These are phyloP conservation scores for Callipepla californica DNA, from an alignment of 2,113 vertebrate species.

Conservation along the genomic window DNA sequence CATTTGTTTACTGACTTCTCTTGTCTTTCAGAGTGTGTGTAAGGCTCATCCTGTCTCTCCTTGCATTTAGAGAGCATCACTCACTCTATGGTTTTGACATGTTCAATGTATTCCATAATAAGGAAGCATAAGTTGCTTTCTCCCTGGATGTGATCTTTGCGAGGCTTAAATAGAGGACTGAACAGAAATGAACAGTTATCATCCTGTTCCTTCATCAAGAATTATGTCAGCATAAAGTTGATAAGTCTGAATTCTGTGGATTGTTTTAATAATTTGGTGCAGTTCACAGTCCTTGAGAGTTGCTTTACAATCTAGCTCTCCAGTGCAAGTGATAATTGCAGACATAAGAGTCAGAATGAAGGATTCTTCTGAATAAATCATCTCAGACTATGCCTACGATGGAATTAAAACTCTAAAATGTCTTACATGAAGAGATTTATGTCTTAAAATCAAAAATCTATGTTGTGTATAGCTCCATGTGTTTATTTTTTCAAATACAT, in stretches of 20 bases:
- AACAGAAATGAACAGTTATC: neutral
- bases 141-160: neutral
- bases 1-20: neutral
- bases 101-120: neutral
- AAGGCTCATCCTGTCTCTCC: neutral
- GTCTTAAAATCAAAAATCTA: neutral
- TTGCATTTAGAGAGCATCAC: neutral
- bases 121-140: neutral
- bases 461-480: neutral
- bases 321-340: neutral
- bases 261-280: neutral
- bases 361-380: neutral
- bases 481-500: neutral
- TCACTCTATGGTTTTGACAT: neutral
- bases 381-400: neutral
- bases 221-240: neutral
- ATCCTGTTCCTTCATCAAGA: neutral
- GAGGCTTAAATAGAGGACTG: neutral
- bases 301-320: neutral
- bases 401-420: neutral
- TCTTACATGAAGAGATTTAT: neutral
- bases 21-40: neutral
- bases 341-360: constrained; percentile 9
- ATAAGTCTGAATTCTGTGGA: neutral
- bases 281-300: constrained; percentile 14